Evolutionary conservation across 2,888 invertebrate species (phyloP), one percentile per base, ranked within the genome.

Genomic region (Microplitis manilae): DNA sequence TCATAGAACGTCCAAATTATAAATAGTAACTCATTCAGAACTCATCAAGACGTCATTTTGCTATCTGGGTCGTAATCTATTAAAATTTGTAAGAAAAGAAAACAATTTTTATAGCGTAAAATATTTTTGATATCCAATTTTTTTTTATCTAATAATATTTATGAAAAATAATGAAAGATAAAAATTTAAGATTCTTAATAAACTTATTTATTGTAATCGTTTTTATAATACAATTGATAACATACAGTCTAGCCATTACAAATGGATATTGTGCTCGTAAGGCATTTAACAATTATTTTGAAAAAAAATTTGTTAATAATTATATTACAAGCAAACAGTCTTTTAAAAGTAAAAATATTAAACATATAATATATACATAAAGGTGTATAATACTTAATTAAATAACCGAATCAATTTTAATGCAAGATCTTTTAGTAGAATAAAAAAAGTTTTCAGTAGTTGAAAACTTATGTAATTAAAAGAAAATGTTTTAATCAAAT

Each of bases 271-370:
- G 30, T 30, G n/a, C n/a, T 67, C 13, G 13, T 38, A 67, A 20
- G 20, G 67, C 20, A 38, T 20, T 61, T 1, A 40, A 62, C 30
- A 39, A 72, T 68, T 17, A 68, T 9, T 20, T n/a, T 9, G 41
- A 79, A 71, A 30, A 61, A 79, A 62, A 15, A n/a, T 70, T 71
- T 13, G 20, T 75, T 69, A 81, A 76, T 50, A 61, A 72, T 78
- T 79, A 41, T 74, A 73, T 65, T 76, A 73, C 73, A 79, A 73
- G 75, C 71, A 62, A 65, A 80, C 81, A 81, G 81, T 81, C 81
- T 81, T 81, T 78, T 38, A 77, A 80, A 79, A 77, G 70, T 79
- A 79, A 72, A 65, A 76, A 73, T 59, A 76, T 79, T 68, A 59
- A 41, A 17, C 8, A 17, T 40, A 61, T 38, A 38, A 30, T 30